Percentiles rank a stretch among this genome's conserved stretches.
Conservation (phyloP, 1,140 invertebrate species). For the Drosophila littoralis region DNA sequence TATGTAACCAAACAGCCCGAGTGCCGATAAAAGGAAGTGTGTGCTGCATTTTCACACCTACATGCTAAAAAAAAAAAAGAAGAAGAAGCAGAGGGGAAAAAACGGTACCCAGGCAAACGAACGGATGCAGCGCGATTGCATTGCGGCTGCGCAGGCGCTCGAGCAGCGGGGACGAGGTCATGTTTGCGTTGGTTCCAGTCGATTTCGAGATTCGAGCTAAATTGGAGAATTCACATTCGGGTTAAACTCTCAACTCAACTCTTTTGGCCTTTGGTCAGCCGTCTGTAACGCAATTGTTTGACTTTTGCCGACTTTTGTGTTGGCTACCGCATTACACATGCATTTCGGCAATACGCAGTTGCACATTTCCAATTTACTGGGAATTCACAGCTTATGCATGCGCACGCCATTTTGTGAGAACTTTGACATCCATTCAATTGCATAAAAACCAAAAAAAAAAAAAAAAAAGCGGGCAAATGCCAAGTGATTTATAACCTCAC, state of each 20-base stretch:
- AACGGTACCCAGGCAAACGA: conserved; percentile 28
- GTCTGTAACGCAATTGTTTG: conserved; percentile 41
- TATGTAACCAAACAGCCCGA: conserved; percentile 35
- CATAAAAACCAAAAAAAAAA: conserved; percentile 33
- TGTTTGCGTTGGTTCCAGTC: conserved; percentile 51
- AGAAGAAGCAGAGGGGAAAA: background rate
- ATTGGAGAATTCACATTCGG: conserved; percentile 15
- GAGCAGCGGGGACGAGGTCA: background rate
- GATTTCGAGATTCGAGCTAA: conserved; percentile 34
- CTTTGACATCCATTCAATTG: conserved; percentile 49
- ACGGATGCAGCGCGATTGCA: conserved; percentile 24
- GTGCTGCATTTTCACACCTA: conserved; percentile 56
- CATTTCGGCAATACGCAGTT: background rate
- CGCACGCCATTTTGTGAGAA: conserved; percentile 49
- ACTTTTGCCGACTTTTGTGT: conserved; percentile 45
- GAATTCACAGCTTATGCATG: conserved; percentile 45
- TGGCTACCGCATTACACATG: conserved; percentile 52
- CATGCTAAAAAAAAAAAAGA: conserved; percentile 44
- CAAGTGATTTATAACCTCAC: conserved; percentile 43
- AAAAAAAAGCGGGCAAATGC: conserved; percentile 27
- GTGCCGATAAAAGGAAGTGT: conserved; percentile 53
- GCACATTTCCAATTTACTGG: conserved; percentile 29
- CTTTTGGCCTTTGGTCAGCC: conserved; percentile 26
- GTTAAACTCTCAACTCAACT: conserved; percentile 20
- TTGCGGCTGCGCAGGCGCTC: conserved; percentile 31